A percentile compares a stretch with the other conserved stretches of the same genome.
Conservation (phyloP, 1,140 invertebrate genomes). For the Panulirus ornatus region DNA sequence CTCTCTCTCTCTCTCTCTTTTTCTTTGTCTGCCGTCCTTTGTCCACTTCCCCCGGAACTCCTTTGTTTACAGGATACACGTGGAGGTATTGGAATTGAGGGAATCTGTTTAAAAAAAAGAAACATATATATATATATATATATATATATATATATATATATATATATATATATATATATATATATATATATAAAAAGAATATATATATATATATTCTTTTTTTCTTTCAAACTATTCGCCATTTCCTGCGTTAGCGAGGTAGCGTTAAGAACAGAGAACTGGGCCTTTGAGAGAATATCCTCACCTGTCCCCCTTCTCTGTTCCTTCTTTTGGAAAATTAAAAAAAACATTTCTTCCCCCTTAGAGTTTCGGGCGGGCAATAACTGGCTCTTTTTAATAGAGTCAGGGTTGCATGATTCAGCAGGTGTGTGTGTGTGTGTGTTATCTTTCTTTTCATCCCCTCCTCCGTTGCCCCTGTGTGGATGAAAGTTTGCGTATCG, state of each 20-base stretch:
- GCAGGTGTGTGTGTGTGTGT: neutral
- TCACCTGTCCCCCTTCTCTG: too few species aligned
- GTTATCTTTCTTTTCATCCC: too few species aligned
- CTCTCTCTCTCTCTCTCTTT: neutral
- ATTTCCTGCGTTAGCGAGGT: too few species aligned
- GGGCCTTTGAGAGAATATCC: too few species aligned
- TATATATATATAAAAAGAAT: neutral
- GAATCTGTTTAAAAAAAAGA: neutral
- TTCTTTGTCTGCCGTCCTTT: neutral
- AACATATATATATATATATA: neutral
- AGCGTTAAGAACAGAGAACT: too few species aligned
- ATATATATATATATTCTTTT: too few species aligned
- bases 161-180: slow-evolving; percentile 19
- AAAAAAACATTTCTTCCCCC: neutral
- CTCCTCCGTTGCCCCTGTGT: too few species aligned
- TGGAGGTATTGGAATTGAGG: neutral
- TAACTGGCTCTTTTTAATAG: neutral
- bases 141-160: slow-evolving; percentile 43
- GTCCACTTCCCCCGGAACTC: too few species aligned
- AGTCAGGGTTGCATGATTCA: neutral
- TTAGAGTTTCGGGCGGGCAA: neutral
- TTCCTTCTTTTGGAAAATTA: too few species aligned
- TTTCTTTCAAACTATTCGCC: too few species aligned
- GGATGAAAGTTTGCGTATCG: neutral
- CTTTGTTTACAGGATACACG: too few species aligned